Evolutionary conservation across 2,888 invertebrate species (phyloP), one percentile per base, ranked within the genome.

Genomic region (Tipula vernalis): DNA sequence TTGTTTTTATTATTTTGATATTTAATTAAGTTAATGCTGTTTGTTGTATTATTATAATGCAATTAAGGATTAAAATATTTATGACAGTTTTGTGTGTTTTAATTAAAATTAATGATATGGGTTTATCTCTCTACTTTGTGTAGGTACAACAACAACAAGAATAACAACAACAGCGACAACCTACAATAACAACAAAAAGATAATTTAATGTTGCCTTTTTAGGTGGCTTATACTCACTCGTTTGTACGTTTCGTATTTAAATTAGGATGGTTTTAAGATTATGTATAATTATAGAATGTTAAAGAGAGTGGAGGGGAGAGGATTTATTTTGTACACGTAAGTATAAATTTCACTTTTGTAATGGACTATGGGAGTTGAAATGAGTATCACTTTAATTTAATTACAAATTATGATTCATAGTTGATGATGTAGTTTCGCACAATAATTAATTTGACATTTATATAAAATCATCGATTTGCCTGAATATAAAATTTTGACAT

Each of bases 21-120:
- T 71, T 71, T 71, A 71, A 71, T 71, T 71, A 71, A 71, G 71
- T 71, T 71, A 71, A 71, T 71, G 71, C 71, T 71, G 71, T 71
- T 71, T 71, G 71, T 71, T 71, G 71, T 71, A 71, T 71, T 71
- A 71, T 71, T 71, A 71, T 71, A 71, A 71, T 71, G 71, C 71
- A 71, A 71, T 71, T 71, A 71, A 71, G 71, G 71, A 71, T 71
- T 71, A 71, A 71, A 71, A 71, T 71, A 71, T 71, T 71, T 71
- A 71, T 71, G 71, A 71, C 71, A 71, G 71, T 71, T 71, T 71
- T 71, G 71, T 71, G 71, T 71, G 71, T 71, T 71, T 71, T 71
- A 71, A 71, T 71, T 71, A 71, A 71, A 71, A 71, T 71, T 71
- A 71, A 71, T 71, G 71, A 71, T 71, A 71, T 71, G 71, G 71